These are phyloP conservation scores for Anhinga anhinga DNA, from an alignment of 2,113 vertebrate species.

Conservation along the genomic window DNA sequence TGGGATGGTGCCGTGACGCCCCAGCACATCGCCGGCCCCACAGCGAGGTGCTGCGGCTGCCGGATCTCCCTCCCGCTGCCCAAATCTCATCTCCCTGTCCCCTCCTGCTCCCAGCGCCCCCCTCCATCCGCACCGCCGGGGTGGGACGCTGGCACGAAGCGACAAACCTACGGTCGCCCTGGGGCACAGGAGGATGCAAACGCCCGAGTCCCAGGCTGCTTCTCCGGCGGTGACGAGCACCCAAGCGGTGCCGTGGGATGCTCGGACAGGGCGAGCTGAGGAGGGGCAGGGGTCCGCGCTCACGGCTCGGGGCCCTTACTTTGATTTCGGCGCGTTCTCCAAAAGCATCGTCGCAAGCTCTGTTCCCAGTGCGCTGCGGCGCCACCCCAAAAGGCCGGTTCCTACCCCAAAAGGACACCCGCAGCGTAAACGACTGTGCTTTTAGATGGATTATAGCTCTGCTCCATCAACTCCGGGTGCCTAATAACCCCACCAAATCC, in stretches of 20 bases:
- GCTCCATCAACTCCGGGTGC: not conserved
- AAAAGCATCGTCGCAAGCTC: not conserved
- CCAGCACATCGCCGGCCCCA: not conserved
- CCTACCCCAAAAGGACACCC: not conserved
- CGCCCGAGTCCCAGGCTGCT: fast-evolving
- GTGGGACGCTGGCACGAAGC: fast-evolving
- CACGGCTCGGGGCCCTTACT: fast-evolving
- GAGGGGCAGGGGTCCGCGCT: fast-evolving
- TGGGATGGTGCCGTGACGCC: fast-evolving
- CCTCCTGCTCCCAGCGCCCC: not conserved
- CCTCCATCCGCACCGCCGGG: fast-evolving
- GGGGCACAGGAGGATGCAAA: not conserved
- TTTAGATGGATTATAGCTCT: fast-evolving
- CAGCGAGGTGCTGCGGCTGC: not conserved
- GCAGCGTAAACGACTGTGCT: fast-evolving
- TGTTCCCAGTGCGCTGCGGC: fast-evolving
- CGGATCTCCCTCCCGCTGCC: not conserved
- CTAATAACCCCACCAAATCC: not conserved
- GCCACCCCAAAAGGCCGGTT: not conserved
- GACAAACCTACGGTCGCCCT: not conserved
- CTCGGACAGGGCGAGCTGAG: fast-evolving
- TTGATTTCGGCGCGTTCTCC: fast-evolving
- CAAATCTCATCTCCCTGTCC: not conserved
- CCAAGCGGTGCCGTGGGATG: fast-evolving
- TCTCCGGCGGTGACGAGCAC: fast-evolving